These are phyloP conservation scores for Stenurella melanura DNA, from an alignment of 2,888 invertebrate species.

Conservation along the genomic window DNA sequence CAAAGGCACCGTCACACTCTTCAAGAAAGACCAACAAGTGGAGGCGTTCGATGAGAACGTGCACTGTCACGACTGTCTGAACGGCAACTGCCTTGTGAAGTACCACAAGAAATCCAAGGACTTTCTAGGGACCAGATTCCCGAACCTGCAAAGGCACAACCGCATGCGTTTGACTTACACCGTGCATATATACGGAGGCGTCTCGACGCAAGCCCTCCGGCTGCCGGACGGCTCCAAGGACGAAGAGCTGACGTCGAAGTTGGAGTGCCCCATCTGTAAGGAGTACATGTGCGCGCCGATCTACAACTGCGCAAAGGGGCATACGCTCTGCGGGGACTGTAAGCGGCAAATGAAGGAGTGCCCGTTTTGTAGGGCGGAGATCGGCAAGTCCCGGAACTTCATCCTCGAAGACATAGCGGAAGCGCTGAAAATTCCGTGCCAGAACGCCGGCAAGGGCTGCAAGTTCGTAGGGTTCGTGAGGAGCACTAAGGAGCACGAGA, in stretches of 20 bases:
- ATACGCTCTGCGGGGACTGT: constrained; percentile 64
- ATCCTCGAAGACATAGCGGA: constrained; percentile 60
- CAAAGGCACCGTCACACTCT: neutral
- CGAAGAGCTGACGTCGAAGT: constrained; percentile 6
- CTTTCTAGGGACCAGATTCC: neutral
- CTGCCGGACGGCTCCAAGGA: neutral
- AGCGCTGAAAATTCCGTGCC: neutral
- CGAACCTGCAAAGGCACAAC: neutral
- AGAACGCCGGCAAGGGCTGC: neutral
- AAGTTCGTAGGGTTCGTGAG: neutral
- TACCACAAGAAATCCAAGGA: neutral
- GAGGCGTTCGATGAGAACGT: neutral
- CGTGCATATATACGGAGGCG: neutral
- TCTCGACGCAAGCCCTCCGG: neutral
- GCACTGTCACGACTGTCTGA: neutral
- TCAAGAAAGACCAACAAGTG: neutral
- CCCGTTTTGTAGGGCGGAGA: constrained; percentile 61
- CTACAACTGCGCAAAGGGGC: constrained; percentile 64
- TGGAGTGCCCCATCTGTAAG: constrained; percentile 68
- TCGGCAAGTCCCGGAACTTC: constrained; percentile 63
- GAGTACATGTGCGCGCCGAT: constrained; percentile 67
- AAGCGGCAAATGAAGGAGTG: constrained; percentile 59
- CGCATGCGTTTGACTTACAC: neutral
- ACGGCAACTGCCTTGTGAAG: neutral
- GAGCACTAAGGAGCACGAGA: neutral